These are phyloP conservation scores for Ophonus ardosiacus DNA, from an alignment of 2,888 invertebrate genomes.

Conservation along the genomic window DNA sequence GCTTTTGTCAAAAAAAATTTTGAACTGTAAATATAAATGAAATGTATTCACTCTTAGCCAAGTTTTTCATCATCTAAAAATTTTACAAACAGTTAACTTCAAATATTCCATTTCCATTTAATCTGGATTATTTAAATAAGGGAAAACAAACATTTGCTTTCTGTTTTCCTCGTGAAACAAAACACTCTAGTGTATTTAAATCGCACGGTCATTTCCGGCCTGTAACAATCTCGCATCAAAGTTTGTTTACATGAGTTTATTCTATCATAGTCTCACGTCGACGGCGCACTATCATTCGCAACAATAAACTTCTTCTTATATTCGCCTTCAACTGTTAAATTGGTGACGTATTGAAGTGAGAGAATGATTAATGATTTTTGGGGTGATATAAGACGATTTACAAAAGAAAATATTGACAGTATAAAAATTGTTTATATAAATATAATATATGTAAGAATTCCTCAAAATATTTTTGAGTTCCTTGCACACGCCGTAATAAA, in stretches of 20 bases:
- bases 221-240: background rate
- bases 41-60: no score
- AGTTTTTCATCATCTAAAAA: background rate
- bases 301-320: background rate
- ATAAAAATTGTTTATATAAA: no score
- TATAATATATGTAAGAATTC: background rate
- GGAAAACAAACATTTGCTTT: background rate
- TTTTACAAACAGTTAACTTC: background rate
- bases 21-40: no score
- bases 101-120: background rate
- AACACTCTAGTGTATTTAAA: background rate
- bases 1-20: no score
- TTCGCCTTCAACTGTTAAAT: background rate
- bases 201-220: background rate
- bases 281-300: background rate
- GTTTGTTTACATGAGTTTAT: background rate
- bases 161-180: background rate
- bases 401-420: no score
- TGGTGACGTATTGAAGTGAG: background rate
- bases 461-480: background rate
- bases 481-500: background rate
- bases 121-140: background rate
- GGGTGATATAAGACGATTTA: no score
- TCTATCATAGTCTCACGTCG: background rate
- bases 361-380: background rate